A percentile compares a stretch with the other conserved stretches of the same genome.
Evolutionary conservation across 1,140 invertebrate species (phyloP).

Genomic region (Psix sp.): DNA sequence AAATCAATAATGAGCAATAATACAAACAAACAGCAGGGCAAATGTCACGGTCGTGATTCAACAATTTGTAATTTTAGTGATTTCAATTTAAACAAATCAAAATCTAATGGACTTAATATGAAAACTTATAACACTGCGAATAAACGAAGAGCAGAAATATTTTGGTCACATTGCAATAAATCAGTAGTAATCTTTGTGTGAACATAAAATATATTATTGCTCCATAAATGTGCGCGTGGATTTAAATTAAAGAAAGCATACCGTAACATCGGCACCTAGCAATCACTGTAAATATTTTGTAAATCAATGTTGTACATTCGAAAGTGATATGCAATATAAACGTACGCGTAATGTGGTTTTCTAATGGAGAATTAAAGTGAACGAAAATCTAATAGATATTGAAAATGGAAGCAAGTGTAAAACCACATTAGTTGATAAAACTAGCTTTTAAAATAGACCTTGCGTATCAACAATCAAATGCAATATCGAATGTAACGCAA

Average conservation of each 20-base stretch:
- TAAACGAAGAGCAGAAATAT: too few relatives aligned
- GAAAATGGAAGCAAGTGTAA: slow-evolving; percentile 12
- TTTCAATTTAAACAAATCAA: slow-evolving; percentile 39
- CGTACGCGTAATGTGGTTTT: slow-evolving; percentile 38
- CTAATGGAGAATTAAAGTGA: slow-evolving; percentile 28
- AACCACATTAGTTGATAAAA: slow-evolving; percentile 44
- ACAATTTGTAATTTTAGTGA: slow-evolving; percentile 13
- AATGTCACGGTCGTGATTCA: background rate
- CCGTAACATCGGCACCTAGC: slow-evolving; percentile 27
- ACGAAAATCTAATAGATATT: slow-evolving; percentile 26
- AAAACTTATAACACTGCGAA: too few relatives aligned
- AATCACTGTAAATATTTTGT: slow-evolving; percentile 57
- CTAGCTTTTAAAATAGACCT: slow-evolving; percentile 58
- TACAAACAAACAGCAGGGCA: slow-evolving; percentile 29
- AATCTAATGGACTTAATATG: too few relatives aligned
- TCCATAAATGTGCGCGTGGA: slow-evolving; percentile 7
- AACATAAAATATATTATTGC: too few relatives aligned
- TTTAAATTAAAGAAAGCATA: slow-evolving; percentile 12
- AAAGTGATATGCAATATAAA: slow-evolving; percentile 50
- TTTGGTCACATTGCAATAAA: too few relatives aligned
- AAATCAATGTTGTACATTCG: slow-evolving; percentile 50
- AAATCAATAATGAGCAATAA: slow-evolving; percentile 40
- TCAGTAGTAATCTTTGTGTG: too few relatives aligned
- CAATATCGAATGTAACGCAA: slow-evolving; percentile 56
- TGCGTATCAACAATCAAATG: slow-evolving; percentile 69